Evolutionary conservation across 2,113 vertebrate genomes (phyloP), one percentile per base, ranked within the genome.

Genomic region (Epinephelus fuscoguttatus): DNA sequence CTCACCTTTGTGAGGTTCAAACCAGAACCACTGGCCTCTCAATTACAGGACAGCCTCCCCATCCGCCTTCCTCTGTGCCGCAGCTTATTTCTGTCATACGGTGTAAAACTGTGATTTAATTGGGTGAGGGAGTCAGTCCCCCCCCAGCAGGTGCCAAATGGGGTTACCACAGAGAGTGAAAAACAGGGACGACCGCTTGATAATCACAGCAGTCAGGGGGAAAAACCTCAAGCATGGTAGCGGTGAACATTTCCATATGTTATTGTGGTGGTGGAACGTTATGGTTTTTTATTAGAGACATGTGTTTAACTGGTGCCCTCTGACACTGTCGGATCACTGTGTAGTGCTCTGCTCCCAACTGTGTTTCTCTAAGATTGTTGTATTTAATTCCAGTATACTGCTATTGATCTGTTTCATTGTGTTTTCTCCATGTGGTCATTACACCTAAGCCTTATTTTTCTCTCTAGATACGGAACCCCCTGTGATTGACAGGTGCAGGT

Each of bases 401-500:
- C 13, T 21, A 70, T 50, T 4, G 2, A 63, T 59, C 61, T 17
- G 23, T 73, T 50, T 30, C 13, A 47, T 66, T 47, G 18, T 74
- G 53, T 40, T 62, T 19, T 12, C 52, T 63, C 52, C 49, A 13
- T 53, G 69, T 66, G 45, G 8, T 63, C 19, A 6, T 12, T 18
- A 37, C 9, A 11, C 6, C 23, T 45, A 61, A 57, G 52, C 30
- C 47, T 6, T 27, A 2, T 60, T 9, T 83, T 17, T 81, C 68
- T 91, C 56, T 92, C 66, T 80, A 99, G 98, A 99, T 95, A 91
- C 89, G n/a, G 98, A 99, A 88, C 96, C 97, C 4, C 98, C 98
- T 0, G 96, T 98, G 88, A 97, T 99, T 93, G 98, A 99, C 93
- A 94, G 95, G 92, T 99, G 98, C 94, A 94, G 98, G 86, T 98